Evolutionary conservation across 2,797 vertebrate genomes (phyloP), one percentile per base, ranked within the genome.

Genomic region (Crotalus adamanteus): DNA sequence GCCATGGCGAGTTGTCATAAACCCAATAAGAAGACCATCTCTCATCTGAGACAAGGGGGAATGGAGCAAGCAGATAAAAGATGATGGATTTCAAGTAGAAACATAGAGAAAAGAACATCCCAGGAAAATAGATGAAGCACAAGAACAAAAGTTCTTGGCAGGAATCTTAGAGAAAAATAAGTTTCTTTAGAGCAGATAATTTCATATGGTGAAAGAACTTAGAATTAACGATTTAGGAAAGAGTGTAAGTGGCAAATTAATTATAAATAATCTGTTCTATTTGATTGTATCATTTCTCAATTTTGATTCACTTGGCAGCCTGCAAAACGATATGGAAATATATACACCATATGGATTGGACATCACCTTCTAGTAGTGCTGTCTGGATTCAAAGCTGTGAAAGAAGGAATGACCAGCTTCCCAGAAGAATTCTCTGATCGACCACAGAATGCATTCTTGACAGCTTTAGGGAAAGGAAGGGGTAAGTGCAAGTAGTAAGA

Each of bases 281-380:
- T 25, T 91, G n/a, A 53, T 51, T n/a, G 25, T 56, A 55, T 89
- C 2, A 1, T 85, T 31, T 89, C 7, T 88, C 57, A 61, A 8
- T 22, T 63, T 85, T 63, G 69, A 89, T 37, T 13, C 28, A 26
- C 51, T 53, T 28, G 87, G 22, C 69, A 92, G 91, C 26, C 53
- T 28, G 28, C 11, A 53, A 89, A 92, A 37, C 56, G 37, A 63
- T 89, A 92, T 86, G 92, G 92, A 92, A 85, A 86, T 16, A 86
- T 92, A 63, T 89, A 28, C 42, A n/a, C 2, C 31, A 0, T 89
- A 2, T 92, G 65, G 59, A 0, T 4, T 1, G 73, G 51, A 8
- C 6, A 3, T 47, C 0, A 1, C 0, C 88, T 53, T 13, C 0
- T 92, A 9, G n/a, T 90, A 5, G 59, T 86, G 2, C 16, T 92